These are phyloP conservation scores for Drosophila demipolita DNA, from an alignment of 2,888 invertebrate species.

Conservation along the genomic window DNA sequence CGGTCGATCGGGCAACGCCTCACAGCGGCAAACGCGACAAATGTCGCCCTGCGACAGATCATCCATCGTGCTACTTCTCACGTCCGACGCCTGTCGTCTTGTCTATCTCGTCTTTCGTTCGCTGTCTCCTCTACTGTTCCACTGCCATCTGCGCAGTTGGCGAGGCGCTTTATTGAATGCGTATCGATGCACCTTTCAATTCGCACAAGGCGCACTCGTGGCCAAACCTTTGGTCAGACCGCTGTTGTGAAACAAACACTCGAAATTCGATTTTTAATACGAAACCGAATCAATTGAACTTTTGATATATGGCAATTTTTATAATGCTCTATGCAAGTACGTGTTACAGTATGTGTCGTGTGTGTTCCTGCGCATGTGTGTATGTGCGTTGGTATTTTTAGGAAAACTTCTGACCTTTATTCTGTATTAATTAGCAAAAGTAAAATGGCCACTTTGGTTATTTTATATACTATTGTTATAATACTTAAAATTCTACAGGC, in stretches of 20 bases:
- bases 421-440: not conserved
- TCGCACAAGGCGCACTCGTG: conserved; percentile 7
- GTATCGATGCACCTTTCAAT: not conserved
- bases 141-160: conserved; percentile 59
- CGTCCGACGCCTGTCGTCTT: not conserved
- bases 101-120: conserved; percentile 1
- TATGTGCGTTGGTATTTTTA: conserved; percentile 33
- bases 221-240: conserved; percentile 12
- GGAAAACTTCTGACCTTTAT: conserved; percentile 20
- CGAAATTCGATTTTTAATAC: conserved; percentile 41
- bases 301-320: conserved; percentile 58
- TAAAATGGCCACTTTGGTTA: conserved; percentile 8
- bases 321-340: conserved; percentile 55
- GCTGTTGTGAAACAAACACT: conserved; percentile 31
- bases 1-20: conserved; percentile 95
- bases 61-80: conserved; percentile 77
- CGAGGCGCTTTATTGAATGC: conserved; percentile 36
- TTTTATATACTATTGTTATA: not conserved
- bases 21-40: conserved; percentile 98
- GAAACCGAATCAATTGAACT: conserved; percentile 46
- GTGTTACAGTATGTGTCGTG: conserved; percentile 46
- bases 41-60: conserved; percentile 89
- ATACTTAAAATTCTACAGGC: not conserved
- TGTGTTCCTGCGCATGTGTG: conserved; percentile 14
- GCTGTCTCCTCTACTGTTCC: conserved; percentile 28